These are phyloP conservation scores for Cervus canadensis DNA, from an alignment of 2,113 vertebrate species.

Conservation along the genomic window DNA sequence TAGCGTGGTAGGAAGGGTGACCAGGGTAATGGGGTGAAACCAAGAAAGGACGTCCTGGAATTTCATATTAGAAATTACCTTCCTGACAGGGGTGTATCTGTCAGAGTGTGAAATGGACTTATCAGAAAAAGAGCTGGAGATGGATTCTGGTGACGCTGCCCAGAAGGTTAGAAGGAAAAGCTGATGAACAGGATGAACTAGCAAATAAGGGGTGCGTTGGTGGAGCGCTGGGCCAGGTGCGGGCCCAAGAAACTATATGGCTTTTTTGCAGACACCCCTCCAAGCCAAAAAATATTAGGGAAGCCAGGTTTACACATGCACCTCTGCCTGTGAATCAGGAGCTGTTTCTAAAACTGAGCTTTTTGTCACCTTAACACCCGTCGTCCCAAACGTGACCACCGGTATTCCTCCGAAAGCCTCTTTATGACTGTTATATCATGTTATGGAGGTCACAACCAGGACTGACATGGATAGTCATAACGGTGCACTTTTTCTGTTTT, in stretches of 20 bases:
- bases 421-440: too few relatives aligned
- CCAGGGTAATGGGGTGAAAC: conserved; percentile 30
- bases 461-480: not conserved
- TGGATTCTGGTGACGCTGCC: not conserved
- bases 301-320: not conserved
- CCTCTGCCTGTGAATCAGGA: accelerated
- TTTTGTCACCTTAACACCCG: not conserved
- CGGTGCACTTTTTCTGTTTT: not conserved
- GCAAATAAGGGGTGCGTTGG: not conserved
- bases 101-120: conserved; percentile 44
- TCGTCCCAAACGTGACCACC: not conserved
- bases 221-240: not conserved
- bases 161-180: not conserved
- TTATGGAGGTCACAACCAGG: not conserved
- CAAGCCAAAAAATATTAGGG: not conserved
- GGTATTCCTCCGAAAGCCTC: not conserved
- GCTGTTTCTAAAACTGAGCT: not conserved
- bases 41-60: not conserved
- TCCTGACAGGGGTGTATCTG: not conserved
- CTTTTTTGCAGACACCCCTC: not conserved
- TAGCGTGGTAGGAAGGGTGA: not conserved
- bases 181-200: not conserved
- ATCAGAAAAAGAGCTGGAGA: not conserved
- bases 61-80: conserved; percentile 31
- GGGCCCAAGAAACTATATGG: accelerated